Evolutionary conservation across 2,113 vertebrate species (phyloP).

Genomic region (Cyprinodon tularosa): DNA sequence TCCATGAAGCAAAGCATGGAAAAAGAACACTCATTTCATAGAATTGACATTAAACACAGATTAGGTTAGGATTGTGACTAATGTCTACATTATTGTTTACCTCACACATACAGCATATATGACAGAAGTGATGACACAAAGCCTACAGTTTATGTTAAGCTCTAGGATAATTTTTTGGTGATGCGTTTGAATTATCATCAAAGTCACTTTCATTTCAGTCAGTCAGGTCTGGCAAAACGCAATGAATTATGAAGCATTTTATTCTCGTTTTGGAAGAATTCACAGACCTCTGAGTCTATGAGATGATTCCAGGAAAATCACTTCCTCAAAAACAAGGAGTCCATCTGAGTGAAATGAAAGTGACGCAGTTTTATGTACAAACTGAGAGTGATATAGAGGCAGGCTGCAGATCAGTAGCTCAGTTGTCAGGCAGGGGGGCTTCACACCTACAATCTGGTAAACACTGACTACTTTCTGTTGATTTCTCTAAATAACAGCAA

Average conservation of each 20-base stretch:
- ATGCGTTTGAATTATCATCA: slow-evolving; percentile 22
- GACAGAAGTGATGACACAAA: slow-evolving; percentile 28
- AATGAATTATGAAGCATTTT: not conserved
- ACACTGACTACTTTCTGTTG: slow-evolving; percentile 38
- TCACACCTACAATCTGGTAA: slow-evolving; percentile 33
- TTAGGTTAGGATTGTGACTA: slow-evolving; percentile 46
- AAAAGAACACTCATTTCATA: slow-evolving; percentile 11
- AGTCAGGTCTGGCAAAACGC: not conserved
- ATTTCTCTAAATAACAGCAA: slow-evolving; percentile 45
- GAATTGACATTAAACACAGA: slow-evolving; percentile 42
- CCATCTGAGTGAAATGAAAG: slow-evolving; percentile 41
- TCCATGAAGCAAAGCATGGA: slow-evolving; percentile 36
- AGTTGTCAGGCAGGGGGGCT: slow-evolving; percentile 37
- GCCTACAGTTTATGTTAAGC: slow-evolving; percentile 22
- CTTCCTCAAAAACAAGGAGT: slow-evolving; percentile 1
- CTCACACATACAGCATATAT: slow-evolving; percentile 31
- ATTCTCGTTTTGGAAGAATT: not conserved
- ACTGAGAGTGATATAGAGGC: slow-evolving; percentile 28
- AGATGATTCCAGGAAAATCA: not conserved
- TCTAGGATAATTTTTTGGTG: slow-evolving; percentile 56
- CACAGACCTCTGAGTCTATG: not conserved
- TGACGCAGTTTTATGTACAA: slow-evolving; percentile 8
- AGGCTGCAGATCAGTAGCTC: slow-evolving; percentile 43
- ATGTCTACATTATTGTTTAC: slow-evolving; percentile 54
- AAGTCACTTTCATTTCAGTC: slow-evolving; percentile 42